These are phyloP conservation scores for Phrynocephalus forsythii DNA, from an alignment of 2,797 vertebrate genomes.

Conservation along the genomic window DNA sequence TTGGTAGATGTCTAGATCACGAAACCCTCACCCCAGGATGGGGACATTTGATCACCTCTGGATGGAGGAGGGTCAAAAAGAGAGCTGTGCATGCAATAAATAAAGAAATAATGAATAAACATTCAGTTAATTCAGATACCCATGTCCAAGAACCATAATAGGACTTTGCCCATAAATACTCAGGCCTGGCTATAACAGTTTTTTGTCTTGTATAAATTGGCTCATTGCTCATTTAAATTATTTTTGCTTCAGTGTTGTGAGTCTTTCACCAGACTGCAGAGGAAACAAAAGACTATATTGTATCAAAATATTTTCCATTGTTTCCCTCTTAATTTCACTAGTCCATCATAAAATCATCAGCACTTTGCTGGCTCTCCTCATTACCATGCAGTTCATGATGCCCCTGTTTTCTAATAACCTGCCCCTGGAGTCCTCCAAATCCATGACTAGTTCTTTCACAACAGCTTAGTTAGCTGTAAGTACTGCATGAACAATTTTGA, in stretches of 20 bases:
- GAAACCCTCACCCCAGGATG: too few relatives aligned
- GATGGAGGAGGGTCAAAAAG: too few relatives aligned
- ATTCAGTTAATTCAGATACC: neutral
- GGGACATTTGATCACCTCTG: too few relatives aligned
- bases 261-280: neutral
- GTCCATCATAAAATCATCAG: constrained; percentile 24
- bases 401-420: constrained; percentile 44
- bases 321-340: neutral
- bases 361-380: constrained; percentile 19
- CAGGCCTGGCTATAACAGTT: too few relatives aligned
- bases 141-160: neutral
- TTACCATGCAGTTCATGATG: constrained; percentile 32
- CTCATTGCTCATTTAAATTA: neutral
- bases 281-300: constrained; percentile 2
- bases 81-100: too few relatives aligned
- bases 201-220: neutral
- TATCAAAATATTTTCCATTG: neutral
- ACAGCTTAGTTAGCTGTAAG: constrained; percentile 43
- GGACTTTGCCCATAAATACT: neutral
- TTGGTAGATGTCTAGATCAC: too few relatives aligned
- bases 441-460: constrained; percentile 49
- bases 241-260: neutral
- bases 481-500: constrained; percentile 53
- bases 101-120: too few relatives aligned
- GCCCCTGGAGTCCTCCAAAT: constrained; percentile 37